phyloP scores from a whole-genome alignment of 2,797 vertebrate genomes.

The Gymnodraco acuticeps region DNA sequence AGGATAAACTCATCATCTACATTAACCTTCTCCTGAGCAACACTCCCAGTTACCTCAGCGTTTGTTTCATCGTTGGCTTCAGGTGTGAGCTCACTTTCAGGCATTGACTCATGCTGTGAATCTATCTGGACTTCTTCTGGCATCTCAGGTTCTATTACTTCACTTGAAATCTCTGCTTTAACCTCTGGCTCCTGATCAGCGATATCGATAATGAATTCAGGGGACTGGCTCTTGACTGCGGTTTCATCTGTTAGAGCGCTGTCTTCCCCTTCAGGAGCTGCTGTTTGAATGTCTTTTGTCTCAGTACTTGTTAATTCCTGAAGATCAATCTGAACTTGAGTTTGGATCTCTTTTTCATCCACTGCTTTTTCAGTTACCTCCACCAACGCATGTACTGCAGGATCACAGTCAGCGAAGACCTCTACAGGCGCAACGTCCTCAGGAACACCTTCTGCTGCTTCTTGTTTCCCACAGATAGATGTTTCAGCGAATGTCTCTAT shows the following conservation, averaged over 20 bases:
- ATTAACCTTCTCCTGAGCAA: constrained; percentile 42
- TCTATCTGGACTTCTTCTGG: constrained; percentile 13
- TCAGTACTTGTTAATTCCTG: constrained; percentile 48
- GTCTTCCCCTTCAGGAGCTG: constrained; percentile 4
- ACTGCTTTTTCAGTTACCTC: constrained; percentile 56
- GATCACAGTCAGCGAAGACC: constrained; percentile 52
- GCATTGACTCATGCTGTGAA: constrained; percentile 7
- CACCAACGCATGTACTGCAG: constrained; percentile 49
- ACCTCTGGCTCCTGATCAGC: constrained; percentile 22
- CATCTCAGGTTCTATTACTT: constrained; percentile 18
- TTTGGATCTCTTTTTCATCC: constrained; percentile 58
- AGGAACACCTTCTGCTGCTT: constrained; percentile 8
- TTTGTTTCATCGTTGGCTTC: constrained; percentile 26
- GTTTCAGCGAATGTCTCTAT: constrained; percentile 10
- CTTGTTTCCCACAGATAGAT: not conserved
- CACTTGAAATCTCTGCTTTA: constrained; percentile 28
- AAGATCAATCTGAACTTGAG: constrained; percentile 62
- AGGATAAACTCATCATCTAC: constrained; percentile 65
- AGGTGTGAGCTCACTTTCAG: constrained; percentile 11
- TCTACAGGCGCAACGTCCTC: constrained; percentile 39
- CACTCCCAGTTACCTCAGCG: constrained; percentile 19
- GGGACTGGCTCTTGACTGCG: not conserved
- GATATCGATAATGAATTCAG: not conserved
- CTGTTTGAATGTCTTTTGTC: not conserved
- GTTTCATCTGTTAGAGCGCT: constrained; percentile 3